Conservation (phyloP, 2,113 vertebrate genomes). For the Sprattus sprattus region DNA sequence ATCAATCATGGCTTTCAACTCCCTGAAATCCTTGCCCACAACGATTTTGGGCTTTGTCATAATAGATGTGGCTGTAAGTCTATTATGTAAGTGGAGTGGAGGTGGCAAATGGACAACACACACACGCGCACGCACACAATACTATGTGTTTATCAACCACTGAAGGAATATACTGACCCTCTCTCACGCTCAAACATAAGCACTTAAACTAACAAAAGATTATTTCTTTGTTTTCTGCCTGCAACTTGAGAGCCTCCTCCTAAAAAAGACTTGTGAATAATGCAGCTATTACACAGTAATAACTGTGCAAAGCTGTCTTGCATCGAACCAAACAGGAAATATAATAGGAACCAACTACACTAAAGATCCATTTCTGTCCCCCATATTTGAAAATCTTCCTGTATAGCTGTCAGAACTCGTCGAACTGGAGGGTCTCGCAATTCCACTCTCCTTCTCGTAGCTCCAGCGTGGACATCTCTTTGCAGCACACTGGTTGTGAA, state of each 20-base stretch:
- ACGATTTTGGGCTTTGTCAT: background rate
- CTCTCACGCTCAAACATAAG: background rate
- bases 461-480: background rate
- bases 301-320: background rate
- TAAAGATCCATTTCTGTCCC: no score
- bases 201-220: background rate
- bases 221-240: background rate
- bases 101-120: background rate
- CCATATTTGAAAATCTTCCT: background rate
- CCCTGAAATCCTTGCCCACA: background rate
- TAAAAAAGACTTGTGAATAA: background rate
- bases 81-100: background rate
- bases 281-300: background rate
- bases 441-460: background rate
- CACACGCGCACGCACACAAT: background rate
- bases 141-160: background rate
- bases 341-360: no score
- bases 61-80: background rate
- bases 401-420: background rate
- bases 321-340: background rate
- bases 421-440: background rate
- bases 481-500: slow-evolving; percentile 43
- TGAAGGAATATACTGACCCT: background rate
- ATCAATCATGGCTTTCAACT: background rate
- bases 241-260: background rate